Evolutionary conservation across 2,113 vertebrate species (phyloP).

Genomic region (Ivindomyrus marchei): DNA sequence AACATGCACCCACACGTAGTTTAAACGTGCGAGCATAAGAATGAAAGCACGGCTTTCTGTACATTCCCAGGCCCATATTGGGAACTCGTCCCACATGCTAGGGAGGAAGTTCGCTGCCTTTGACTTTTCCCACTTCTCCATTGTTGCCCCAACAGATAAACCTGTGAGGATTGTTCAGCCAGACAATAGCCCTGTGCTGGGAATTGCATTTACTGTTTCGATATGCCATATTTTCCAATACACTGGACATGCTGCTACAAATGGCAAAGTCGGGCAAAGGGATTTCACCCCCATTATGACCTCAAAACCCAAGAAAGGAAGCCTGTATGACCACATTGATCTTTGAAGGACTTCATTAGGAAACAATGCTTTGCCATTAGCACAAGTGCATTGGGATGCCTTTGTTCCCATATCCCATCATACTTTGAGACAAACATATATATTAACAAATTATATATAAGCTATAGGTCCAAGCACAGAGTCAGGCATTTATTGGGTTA

Average conservation of each 20-base stretch:
- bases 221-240: neutral
- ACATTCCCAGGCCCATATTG: too few relatives aligned
- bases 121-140: constrained; percentile 52
- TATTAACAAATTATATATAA: neutral
- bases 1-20: neutral
- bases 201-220: constrained; percentile 51
- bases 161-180: constrained; percentile 41
- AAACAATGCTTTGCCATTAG: neutral
- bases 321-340: neutral
- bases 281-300: neutral
- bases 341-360: neutral
- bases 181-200: constrained; percentile 51
- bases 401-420: neutral
- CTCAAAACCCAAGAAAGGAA: neutral
- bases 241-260: neutral
- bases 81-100: constrained; percentile 47
- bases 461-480: neutral
- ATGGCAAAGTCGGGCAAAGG: neutral
- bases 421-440: neutral
- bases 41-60: neutral
- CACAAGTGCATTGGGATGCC: neutral
- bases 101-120: constrained; percentile 49
- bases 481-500: neutral
- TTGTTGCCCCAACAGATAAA: constrained; percentile 42
- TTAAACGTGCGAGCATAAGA: neutral